These are phyloP conservation scores for Drosophila cognata DNA, from an alignment of 2,888 invertebrate genomes.

Conservation along the genomic window DNA sequence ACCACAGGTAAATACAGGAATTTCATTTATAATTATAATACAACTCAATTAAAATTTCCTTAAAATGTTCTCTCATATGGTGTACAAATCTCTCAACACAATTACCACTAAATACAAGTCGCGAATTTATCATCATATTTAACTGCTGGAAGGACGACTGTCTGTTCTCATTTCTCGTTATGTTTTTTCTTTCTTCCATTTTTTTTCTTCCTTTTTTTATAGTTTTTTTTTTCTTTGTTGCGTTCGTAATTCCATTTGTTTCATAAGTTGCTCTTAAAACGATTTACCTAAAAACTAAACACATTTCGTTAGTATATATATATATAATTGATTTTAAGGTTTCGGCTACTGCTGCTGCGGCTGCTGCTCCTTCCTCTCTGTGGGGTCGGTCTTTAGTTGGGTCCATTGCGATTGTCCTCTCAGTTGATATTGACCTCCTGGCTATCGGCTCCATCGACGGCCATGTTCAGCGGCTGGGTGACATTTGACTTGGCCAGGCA, in stretches of 20 bases:
- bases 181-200: slow-evolving; percentile 5
- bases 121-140: slow-evolving; percentile 38
- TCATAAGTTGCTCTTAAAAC: slow-evolving; percentile 73
- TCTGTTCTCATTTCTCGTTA: background rate
- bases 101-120: slow-evolving; percentile 52
- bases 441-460: slow-evolving; percentile 80
- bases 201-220: slow-evolving; percentile 14
- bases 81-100: slow-evolving; percentile 31
- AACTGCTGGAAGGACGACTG: slow-evolving; percentile 22
- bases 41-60: slow-evolving; percentile 68
- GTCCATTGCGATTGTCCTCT: slow-evolving; percentile 48
- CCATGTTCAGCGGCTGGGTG: slow-evolving; percentile 84
- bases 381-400: slow-evolving; percentile 16
- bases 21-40: slow-evolving; percentile 67
- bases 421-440: slow-evolving; percentile 83
- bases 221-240: slow-evolving; percentile 26
- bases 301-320: slow-evolving; percentile 57
- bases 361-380: slow-evolving; percentile 24
- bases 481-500: slow-evolving; percentile 94
- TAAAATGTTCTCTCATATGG: slow-evolving; percentile 43
- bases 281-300: slow-evolving; percentile 72
- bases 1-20: slow-evolving; percentile 60
- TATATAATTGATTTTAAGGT: slow-evolving; percentile 53
- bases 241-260: slow-evolving; percentile 48
- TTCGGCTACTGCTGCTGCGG: slow-evolving; percentile 30